Conservation (phyloP, 2,888 invertebrate species). For the Alloscopus bannaensis region DNA sequence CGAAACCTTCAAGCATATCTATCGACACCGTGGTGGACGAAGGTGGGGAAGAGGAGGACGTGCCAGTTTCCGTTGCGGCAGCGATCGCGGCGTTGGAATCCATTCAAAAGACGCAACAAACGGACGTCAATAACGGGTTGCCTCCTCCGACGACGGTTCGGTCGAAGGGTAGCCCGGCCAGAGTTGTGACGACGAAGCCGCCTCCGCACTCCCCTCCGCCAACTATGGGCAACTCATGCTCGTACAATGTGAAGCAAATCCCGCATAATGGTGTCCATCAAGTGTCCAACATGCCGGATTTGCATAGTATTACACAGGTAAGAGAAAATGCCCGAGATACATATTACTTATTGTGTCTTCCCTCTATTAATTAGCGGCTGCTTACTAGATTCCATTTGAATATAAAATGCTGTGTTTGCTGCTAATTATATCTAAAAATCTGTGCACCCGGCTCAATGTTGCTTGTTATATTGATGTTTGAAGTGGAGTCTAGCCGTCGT, state of each 20-base stretch:
- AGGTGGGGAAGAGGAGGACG: constrained; percentile 29
- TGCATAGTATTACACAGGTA: constrained; percentile 30
- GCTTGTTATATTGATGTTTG: no score
- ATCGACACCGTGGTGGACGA: constrained; percentile 11
- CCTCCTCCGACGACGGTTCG: no score
- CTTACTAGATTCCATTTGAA: no score
- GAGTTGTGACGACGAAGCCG: constrained; percentile 6
- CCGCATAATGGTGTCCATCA: constrained; percentile 33
- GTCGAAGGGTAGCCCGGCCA: constrained; percentile 2
- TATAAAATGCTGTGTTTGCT: not conserved
- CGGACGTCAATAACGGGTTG: constrained; percentile 1
- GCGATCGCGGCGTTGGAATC: constrained; percentile 63
- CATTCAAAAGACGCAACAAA: constrained; percentile 34
- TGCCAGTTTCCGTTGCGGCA: constrained; percentile 63
- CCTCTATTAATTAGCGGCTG: no score
- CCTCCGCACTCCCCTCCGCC: not conserved
- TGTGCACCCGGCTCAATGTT: not conserved
- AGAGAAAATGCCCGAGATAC: not conserved
- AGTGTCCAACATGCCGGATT: constrained; percentile 18
- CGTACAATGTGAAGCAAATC: constrained; percentile 68
- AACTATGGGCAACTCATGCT: constrained; percentile 70
- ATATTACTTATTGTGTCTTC: no score
- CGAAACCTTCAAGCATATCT: not conserved
- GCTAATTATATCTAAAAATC: not conserved
- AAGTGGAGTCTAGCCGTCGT: no score